phyloP scores from a whole-genome alignment of 2,113 vertebrate genomes.

The Monopterus albus region DNA sequence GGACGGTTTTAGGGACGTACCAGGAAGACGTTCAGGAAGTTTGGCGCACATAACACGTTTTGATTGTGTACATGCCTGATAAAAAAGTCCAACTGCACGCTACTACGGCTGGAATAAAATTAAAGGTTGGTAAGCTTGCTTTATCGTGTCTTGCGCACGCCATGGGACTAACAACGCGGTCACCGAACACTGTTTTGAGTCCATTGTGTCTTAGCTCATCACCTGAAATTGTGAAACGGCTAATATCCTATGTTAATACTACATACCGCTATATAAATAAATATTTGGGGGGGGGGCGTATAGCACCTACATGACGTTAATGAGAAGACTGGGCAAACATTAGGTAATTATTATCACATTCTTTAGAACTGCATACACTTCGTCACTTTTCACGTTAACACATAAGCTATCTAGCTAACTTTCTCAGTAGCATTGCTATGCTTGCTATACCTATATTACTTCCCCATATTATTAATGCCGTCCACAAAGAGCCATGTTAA shows the following conservation, averaged over 20 bases:
- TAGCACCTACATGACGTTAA: too few species aligned
- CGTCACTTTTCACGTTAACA: too few species aligned
- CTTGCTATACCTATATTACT: too few species aligned
- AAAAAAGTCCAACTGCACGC: background rate
- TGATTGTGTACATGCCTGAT: conserved; percentile 61
- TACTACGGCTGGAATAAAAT: conserved; percentile 26
- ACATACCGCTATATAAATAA: too few species aligned
- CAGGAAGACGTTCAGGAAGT: conserved; percentile 72
- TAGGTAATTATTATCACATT: too few species aligned
- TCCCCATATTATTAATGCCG: too few species aligned
- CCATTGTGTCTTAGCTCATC: conserved; percentile 9
- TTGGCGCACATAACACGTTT: conserved; percentile 62
- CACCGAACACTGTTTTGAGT: too few species aligned
- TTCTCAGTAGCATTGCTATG: background rate
- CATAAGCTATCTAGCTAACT: background rate
- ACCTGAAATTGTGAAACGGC: background rate
- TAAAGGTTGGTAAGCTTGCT: conserved; percentile 41
- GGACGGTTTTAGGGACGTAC: conserved; percentile 35
- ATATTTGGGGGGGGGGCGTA: too few species aligned
- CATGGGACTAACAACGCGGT: rapidly evolving
- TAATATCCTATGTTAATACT: too few species aligned
- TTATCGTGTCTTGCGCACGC: background rate
- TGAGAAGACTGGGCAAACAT: too few species aligned
- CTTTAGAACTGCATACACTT: too few species aligned
- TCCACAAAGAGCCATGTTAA: rapidly evolving